A percentile compares a stretch with the other conserved stretches of the same genome.
Evolutionary conservation across 2,797 vertebrate genomes (phyloP).

Genomic region (Parauchenoglanis ngamensis): DNA sequence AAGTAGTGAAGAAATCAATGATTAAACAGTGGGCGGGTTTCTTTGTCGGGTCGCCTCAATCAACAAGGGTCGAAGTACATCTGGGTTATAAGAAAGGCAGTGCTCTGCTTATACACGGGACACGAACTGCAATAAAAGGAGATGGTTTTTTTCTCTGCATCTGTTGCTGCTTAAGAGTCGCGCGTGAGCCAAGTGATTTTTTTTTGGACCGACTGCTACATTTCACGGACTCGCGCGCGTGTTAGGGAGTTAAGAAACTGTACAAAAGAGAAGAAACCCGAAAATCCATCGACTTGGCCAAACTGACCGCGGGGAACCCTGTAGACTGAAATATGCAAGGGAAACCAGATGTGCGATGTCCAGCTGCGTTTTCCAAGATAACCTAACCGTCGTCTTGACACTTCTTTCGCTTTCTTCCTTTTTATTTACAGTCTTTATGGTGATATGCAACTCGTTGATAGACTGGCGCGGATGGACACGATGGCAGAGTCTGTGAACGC

Average conservation of each 20-base stretch:
- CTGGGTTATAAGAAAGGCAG: constrained; percentile 16
- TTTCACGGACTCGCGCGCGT: neutral
- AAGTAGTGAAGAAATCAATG: constrained; percentile 27
- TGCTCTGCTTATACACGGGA: constrained; percentile 5
- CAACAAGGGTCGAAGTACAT: constrained; percentile 35
- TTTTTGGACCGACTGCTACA: neutral
- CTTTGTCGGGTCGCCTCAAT: neutral
- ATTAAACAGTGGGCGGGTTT: constrained; percentile 32
- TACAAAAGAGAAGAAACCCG: neutral
- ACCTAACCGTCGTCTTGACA: neutral
- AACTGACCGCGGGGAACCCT: neutral
- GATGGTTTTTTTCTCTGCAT: neutral
- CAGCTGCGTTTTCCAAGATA: neutral
- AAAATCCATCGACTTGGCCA: neutral
- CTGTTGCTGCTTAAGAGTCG: neutral
- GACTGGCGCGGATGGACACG: constrained; percentile 34
- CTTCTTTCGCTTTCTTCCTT: too few relatives aligned
- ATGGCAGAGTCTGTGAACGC: constrained; percentile 64
- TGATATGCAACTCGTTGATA: constrained; percentile 56
- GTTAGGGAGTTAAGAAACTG: neutral
- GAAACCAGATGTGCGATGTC: neutral
- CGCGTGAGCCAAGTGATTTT: neutral
- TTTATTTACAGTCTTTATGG: constrained; percentile 25
- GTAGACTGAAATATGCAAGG: neutral
- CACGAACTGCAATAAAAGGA: constrained; percentile 20